A percentile compares a stretch with the other conserved stretches of the same genome.
Evolutionary conservation across 2,888 invertebrate species (phyloP).

Genomic region (Hirtodrosophila histrioides): DNA sequence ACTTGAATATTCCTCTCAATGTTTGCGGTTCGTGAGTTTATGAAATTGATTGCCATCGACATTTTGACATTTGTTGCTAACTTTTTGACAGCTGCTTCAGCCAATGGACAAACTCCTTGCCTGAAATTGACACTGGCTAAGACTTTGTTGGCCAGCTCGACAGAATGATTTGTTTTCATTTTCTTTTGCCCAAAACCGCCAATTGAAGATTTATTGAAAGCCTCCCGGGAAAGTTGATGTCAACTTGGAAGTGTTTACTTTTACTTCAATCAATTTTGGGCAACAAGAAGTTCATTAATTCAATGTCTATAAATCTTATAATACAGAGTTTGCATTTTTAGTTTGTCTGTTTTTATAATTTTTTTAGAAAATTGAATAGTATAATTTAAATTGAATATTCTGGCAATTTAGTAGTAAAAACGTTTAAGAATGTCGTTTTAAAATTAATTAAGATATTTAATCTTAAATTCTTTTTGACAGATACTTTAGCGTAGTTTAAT

Average conservation of each 20-base stretch:
- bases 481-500: too few species aligned
- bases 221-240: slow-evolving; percentile 43
- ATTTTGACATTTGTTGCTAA: slow-evolving; percentile 53
- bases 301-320: too few species aligned
- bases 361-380: too few species aligned
- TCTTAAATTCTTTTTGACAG: too few species aligned
- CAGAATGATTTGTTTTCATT: slow-evolving; percentile 53
- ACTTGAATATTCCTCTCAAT: background rate
- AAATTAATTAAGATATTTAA: too few species aligned
- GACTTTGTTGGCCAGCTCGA: slow-evolving; percentile 32
- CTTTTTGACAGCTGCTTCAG: slow-evolving; percentile 31
- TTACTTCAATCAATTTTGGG: slow-evolving; percentile 7
- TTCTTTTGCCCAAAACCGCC: slow-evolving; percentile 1
- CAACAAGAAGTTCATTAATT: background rate
- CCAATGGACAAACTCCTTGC: slow-evolving; percentile 14
- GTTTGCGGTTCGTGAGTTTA: slow-evolving; percentile 25
- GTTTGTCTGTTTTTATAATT: too few species aligned
- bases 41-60: slow-evolving; percentile 44
- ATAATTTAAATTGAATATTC: too few species aligned
- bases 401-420: too few species aligned
- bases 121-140: slow-evolving; percentile 45
- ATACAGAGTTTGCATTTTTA: too few species aligned
- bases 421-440: too few species aligned
- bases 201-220: slow-evolving; percentile 16
- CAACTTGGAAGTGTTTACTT: slow-evolving; percentile 22